Evolutionary conservation across 2,113 vertebrate genomes (phyloP).

Genomic region (Sterrhoptilus dennistouni): DNA sequence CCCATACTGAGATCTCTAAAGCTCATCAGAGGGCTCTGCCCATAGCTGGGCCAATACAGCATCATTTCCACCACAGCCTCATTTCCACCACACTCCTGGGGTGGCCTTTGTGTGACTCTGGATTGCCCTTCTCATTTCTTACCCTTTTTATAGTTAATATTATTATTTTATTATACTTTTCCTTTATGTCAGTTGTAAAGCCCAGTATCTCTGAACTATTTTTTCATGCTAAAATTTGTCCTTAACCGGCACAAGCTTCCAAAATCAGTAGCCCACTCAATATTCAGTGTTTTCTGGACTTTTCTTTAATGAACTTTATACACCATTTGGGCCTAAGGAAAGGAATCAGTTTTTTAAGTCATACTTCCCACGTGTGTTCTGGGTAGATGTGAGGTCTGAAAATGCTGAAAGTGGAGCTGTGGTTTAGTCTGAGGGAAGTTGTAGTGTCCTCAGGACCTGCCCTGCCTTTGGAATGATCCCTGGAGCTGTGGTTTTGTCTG

Average conservation of each 20-base stretch:
- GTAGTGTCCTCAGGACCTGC: neutral
- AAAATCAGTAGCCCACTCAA: neutral
- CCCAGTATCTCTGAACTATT: neutral
- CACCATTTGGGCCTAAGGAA: neutral
- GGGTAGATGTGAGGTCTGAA: neutral
- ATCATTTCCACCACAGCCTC: neutral
- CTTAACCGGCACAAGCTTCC: neutral
- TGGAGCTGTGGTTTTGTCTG: neutral
- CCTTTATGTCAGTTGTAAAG: neutral
- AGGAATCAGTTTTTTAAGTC: neutral
- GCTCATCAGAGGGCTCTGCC: neutral
- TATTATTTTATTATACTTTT: neutral
- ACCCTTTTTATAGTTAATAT: neutral
- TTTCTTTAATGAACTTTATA: neutral
- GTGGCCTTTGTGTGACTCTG: neutral
- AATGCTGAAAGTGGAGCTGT: neutral
- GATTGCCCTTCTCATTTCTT: neutral
- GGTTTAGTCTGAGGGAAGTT: neutral
- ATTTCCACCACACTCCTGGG: neutral
- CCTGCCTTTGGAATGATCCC: neutral
- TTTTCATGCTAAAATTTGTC: neutral
- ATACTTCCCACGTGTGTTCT: neutral
- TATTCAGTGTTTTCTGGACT: neutral
- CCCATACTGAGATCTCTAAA: neutral
- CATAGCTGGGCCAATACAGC: neutral